These are phyloP conservation scores for Eumacrocentrus americanus DNA, from an alignment of 2,888 invertebrate species.

Conservation along the genomic window DNA sequence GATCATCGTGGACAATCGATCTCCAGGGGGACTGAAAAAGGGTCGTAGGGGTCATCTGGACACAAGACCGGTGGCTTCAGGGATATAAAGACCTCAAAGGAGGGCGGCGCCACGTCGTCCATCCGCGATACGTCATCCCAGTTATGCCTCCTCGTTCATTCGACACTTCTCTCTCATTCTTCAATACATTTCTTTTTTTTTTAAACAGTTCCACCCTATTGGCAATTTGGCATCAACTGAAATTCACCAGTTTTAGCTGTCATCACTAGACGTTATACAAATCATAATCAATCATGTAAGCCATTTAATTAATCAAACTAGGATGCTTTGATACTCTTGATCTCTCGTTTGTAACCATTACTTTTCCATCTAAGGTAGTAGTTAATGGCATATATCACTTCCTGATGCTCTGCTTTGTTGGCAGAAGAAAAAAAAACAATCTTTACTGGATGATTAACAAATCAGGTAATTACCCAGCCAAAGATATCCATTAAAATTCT, in stretches of 20 bases:
- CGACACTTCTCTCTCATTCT: constrained; percentile 10
- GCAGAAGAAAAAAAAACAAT: no score
- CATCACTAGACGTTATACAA: no score
- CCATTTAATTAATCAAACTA: no score
- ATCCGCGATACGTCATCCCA: constrained; percentile 31
- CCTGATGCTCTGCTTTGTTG: no score
- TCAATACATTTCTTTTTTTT: background rate
- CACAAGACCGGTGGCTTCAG: constrained; percentile 18
- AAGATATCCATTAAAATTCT: constrained; percentile 26
- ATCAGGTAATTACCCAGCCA: constrained; percentile 20
- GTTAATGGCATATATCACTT: no score
- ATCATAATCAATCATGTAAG: no score
- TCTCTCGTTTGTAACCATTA: no score
- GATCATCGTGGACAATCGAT: constrained; percentile 41
- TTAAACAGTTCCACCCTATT: background rate
- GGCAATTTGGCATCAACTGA: no score
- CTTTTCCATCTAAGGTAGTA: no score
- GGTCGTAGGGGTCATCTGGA: constrained; percentile 22
- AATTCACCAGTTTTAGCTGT: no score
- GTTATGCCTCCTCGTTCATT: constrained; percentile 3
- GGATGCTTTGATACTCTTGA: no score
- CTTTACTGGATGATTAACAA: no score
- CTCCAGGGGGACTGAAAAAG: constrained; percentile 13
- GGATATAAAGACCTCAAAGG: constrained; percentile 32
- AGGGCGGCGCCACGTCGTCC: constrained; percentile 33